phyloP scores from a whole-genome alignment of 2,113 vertebrate species.

The Perognathus longimembris region DNA sequence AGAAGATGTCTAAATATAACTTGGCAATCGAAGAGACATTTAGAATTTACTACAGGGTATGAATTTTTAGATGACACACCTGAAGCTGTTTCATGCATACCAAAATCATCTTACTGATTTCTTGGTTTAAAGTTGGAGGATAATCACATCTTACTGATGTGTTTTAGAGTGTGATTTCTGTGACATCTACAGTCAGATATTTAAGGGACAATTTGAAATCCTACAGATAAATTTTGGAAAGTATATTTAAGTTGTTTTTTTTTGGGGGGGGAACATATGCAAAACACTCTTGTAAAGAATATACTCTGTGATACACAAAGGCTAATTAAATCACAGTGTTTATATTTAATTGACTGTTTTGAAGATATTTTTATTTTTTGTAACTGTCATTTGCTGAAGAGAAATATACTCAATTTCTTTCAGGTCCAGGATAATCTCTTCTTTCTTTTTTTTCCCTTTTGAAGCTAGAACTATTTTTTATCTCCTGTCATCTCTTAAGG shows the following conservation, averaged over 20 bases:
- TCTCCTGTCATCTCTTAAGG: background rate
- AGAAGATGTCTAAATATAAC: constrained; percentile 43
- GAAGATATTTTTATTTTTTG: constrained; percentile 17
- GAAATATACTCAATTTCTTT: background rate
- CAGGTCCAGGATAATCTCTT: background rate
- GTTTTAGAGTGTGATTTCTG: constrained; percentile 28
- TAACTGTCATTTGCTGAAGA: constrained; percentile 41
- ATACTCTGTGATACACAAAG: constrained; percentile 14
- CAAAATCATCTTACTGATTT: constrained; percentile 62
- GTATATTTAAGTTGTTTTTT: constrained; percentile 49
- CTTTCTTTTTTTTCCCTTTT: background rate
- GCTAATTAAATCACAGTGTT: constrained; percentile 51
- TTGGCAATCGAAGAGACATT: constrained; percentile 54
- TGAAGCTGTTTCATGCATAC: constrained; percentile 58
- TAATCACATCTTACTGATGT: constrained; percentile 21
- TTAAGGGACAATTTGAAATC: constrained; percentile 53
- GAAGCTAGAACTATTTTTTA: constrained; percentile 1
- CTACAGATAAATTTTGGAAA: constrained; percentile 62
- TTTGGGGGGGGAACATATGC: background rate
- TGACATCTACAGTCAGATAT: constrained; percentile 3
- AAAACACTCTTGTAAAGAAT: constrained; percentile 46
- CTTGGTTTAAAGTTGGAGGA: constrained; percentile 51
- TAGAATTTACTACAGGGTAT: constrained; percentile 20
- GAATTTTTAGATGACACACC: constrained; percentile 57
- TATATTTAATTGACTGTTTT: constrained; percentile 55